phyloP scores from a whole-genome alignment of 2,113 vertebrate species.

The Saguinus imperator region DNA sequence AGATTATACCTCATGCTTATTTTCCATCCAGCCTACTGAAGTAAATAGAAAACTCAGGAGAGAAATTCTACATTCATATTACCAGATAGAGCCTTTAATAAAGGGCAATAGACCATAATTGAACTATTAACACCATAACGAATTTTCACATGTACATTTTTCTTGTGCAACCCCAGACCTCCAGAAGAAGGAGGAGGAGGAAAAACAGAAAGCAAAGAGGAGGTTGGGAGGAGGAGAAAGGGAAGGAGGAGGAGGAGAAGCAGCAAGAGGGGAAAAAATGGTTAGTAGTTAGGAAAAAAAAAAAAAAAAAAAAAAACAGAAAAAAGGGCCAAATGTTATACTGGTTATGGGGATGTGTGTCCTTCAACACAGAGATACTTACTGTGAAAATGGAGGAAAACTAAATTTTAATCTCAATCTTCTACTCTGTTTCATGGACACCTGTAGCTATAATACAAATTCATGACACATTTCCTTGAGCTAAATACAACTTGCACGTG shows the following conservation, averaged over 20 bases:
- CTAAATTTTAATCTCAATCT: not conserved
- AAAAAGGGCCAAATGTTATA: not conserved
- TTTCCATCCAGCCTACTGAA: not conserved
- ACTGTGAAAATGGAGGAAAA: not conserved
- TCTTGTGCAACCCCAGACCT: not conserved
- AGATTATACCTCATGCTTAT: not conserved
- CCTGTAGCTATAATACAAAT: not conserved
- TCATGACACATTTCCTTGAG: not conserved
- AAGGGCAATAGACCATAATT: slow-evolving; percentile 63
- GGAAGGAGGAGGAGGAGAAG: not conserved
- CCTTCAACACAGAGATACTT: not conserved
- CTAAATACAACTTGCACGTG: no score
- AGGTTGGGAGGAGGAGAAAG: not conserved
- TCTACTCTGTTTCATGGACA: not conserved
- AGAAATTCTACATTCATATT: not conserved
- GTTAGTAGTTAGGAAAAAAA: not conserved
- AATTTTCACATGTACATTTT: slow-evolving; percentile 51
- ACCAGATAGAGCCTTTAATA: slow-evolving; percentile 48
- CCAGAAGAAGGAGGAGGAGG: not conserved
- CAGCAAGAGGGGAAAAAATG: not conserved
- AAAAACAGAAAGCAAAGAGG: no score
- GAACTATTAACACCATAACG: slow-evolving; percentile 40
- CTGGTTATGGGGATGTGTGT: not conserved
- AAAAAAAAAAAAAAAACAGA: not conserved
- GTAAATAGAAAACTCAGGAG: slow-evolving; percentile 32